These are phyloP conservation scores for Glomeris maerens DNA, from an alignment of 1,140 invertebrate species.

Conservation along the genomic window DNA sequence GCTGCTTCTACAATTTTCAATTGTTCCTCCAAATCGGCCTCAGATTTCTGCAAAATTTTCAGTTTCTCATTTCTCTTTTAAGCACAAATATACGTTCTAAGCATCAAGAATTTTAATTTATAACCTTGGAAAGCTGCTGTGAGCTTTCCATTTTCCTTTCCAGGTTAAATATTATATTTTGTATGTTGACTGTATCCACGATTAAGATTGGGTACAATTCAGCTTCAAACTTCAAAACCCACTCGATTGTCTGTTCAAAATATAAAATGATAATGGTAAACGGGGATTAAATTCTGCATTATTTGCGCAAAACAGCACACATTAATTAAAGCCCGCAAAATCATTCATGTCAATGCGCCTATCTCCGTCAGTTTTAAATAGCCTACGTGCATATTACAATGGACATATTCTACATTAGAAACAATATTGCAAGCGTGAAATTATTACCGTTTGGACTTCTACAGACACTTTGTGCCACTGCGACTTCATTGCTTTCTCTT, in stretches of 20 bases:
- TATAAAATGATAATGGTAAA: too few relatives aligned
- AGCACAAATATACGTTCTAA: too few relatives aligned
- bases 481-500: slow-evolving; percentile 47
- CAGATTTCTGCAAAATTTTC: slow-evolving; percentile 35
- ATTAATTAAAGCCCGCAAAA: too few relatives aligned
- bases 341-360: too few relatives aligned
- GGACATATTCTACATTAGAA: too few relatives aligned
- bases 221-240: slow-evolving; percentile 53
- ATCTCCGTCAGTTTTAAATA: too few relatives aligned
- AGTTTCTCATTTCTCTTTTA: too few relatives aligned
- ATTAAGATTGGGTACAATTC: slow-evolving; percentile 63
- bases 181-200: slow-evolving; percentile 41
- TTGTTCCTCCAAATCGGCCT: slow-evolving; percentile 52
- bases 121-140: slow-evolving; percentile 43
- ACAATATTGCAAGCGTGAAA: neutral
- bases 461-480: slow-evolving; percentile 52
- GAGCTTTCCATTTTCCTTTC: slow-evolving; percentile 44
- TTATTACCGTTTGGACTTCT: slow-evolving; percentile 53
- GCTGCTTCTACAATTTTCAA: slow-evolving; percentile 47
- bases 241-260: slow-evolving; percentile 58
- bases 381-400: too few relatives aligned
- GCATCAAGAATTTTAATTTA: too few relatives aligned
- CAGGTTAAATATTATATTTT: slow-evolving; percentile 42
- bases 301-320: too few relatives aligned
- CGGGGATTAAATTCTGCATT: too few relatives aligned